Evolutionary conservation across 2,113 vertebrate species (phyloP).

Genomic region (Malurus alboscapulatus): DNA sequence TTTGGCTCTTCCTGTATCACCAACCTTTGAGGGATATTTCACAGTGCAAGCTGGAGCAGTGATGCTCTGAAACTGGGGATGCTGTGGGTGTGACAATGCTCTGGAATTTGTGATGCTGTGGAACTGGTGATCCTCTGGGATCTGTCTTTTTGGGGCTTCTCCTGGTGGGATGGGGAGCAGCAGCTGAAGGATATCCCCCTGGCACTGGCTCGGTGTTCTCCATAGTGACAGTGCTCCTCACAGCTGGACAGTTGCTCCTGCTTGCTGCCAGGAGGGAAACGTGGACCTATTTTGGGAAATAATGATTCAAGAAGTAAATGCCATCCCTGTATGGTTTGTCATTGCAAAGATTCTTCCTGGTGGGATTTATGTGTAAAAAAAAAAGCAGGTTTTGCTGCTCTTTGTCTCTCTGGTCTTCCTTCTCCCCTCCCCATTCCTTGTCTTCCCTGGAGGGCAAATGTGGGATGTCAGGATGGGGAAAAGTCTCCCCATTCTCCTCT

Average conservation of each 20-base stretch:
- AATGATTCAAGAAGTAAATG: background rate
- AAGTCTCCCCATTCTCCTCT: background rate
- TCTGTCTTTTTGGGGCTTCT: background rate
- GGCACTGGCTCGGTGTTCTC: background rate
- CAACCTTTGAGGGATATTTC: accelerated
- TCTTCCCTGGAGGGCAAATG: background rate
- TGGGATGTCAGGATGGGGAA: background rate
- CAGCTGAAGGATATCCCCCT: background rate
- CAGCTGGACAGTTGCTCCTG: background rate
- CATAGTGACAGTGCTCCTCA: accelerated
- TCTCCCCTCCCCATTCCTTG: background rate
- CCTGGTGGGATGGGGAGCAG: background rate
- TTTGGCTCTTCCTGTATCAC: background rate
- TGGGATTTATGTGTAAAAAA: background rate
- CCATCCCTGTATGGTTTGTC: background rate
- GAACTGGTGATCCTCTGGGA: background rate
- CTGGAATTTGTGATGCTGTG: accelerated
- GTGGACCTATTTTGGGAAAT: accelerated
- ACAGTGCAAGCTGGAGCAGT: accelerated
- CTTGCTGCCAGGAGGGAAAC: background rate
- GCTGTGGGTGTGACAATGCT: accelerated
- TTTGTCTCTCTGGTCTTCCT: background rate
- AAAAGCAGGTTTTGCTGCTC: background rate
- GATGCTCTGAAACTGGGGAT: accelerated
- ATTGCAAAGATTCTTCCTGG: background rate